Percentiles rank a stretch among this genome's conserved stretches.
Conservation (phyloP, 2,113 vertebrate genomes). For the Phrynocephalus versicolor region DNA sequence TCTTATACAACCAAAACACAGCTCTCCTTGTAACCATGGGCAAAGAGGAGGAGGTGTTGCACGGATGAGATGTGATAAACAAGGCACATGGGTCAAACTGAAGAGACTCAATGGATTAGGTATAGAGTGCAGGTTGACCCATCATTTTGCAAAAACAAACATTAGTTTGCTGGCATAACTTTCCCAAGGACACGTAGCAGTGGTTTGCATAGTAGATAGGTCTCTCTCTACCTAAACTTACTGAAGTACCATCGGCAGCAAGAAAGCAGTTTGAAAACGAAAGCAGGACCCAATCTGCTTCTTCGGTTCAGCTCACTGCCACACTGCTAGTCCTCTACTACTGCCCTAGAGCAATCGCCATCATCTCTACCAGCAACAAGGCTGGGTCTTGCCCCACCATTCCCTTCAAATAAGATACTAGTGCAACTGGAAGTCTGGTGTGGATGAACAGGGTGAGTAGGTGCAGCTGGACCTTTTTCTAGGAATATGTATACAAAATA, state of each 20-base stretch:
- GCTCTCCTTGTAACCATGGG: conserved; percentile 31
- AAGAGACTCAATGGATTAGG: conserved; percentile 16
- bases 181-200: conserved; percentile 3
- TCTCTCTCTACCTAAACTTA: background rate
- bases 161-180: conserved; percentile 32
- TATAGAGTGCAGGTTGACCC: conserved; percentile 5
- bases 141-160: conserved; percentile 2
- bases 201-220: conserved; percentile 57
- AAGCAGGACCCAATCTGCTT: background rate
- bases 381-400: background rate
- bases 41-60: background rate
- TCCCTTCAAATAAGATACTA: conserved; percentile 10
- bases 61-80: conserved; percentile 25
- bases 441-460: background rate
- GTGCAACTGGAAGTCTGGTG: conserved; percentile 40
- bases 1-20: conserved; percentile 59
- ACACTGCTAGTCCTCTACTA: background rate
- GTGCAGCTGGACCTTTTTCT: conserved; percentile 1
- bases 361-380: background rate
- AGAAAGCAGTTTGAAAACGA: background rate
- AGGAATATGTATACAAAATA: conserved; percentile 25
- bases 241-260: background rate
- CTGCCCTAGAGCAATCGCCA: fast-evolving
- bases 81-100: conserved; percentile 65
- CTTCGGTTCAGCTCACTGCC: background rate